Evolutionary conservation across 2,113 vertebrate species (phyloP).

Genomic region (Seriola aureovittata): DNA sequence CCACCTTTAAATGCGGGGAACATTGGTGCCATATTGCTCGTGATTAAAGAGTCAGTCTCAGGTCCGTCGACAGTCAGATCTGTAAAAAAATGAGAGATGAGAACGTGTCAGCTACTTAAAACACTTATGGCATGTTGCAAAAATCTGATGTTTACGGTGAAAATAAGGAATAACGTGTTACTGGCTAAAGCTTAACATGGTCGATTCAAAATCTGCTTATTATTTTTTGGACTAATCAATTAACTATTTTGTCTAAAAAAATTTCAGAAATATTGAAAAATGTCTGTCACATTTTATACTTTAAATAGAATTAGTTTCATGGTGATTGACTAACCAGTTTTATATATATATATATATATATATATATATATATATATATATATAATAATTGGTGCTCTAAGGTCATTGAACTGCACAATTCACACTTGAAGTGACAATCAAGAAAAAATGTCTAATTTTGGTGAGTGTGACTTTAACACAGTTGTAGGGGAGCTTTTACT

Average conservation of each 20-base stretch:
- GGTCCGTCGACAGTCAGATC: conserved; percentile 61
- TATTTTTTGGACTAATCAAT: too few relatives aligned
- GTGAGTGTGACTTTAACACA: neutral
- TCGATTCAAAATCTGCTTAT: too few relatives aligned
- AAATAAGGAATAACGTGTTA: neutral
- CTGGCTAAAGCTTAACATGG: neutral
- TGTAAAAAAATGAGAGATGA: conserved; percentile 45
- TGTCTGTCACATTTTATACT: too few relatives aligned
- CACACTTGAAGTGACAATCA: neutral
- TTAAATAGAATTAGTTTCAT: too few relatives aligned
- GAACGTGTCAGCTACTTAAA: neutral
- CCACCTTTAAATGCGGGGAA: conserved; percentile 82
- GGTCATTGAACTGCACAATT: neutral
- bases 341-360: too few relatives aligned
- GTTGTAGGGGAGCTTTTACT: conserved; percentile 22
- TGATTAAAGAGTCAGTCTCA: conserved; percentile 78
- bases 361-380: too few relatives aligned
- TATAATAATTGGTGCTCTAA: neutral
- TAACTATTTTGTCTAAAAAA: too few relatives aligned
- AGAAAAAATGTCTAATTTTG: neutral
- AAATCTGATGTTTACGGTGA: neutral
- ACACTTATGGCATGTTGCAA: conserved; percentile 4
- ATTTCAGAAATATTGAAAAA: too few relatives aligned
- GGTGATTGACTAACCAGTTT: too few relatives aligned
- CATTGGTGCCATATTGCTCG: conserved; percentile 86